Evolutionary conservation across 23 tunicate species (phyloP).

Genomic region (Styela plicata): DNA sequence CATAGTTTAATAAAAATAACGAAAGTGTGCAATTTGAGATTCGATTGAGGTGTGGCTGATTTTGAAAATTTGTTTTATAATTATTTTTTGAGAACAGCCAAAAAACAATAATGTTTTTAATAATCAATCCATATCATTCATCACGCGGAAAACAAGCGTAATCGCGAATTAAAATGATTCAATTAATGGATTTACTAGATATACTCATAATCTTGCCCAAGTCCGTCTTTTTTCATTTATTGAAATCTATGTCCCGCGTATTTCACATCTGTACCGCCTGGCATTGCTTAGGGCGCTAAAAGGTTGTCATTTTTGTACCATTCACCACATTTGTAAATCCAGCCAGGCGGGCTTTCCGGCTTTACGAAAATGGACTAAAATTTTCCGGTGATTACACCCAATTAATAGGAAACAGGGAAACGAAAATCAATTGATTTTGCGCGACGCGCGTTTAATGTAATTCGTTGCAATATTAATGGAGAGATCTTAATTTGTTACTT

Average conservation of each 20-base stretch:
- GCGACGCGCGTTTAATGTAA: slow-evolving; percentile 17
- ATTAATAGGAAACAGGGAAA: slow-evolving; percentile 18
- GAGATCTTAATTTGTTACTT: neutral
- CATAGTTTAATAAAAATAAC: too few species aligned
- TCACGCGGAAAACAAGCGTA: too few species aligned
- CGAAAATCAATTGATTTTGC: slow-evolving; percentile 12
- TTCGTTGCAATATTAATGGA: slow-evolving; percentile 13
- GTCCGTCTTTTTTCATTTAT: neutral
- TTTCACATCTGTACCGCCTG: neutral
- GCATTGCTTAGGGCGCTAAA: slow-evolving; percentile 8
- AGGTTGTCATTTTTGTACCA: neutral
- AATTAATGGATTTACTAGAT: too few species aligned
- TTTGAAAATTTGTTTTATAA: too few species aligned
- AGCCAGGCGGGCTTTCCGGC: neutral
- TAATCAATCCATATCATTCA: too few species aligned
- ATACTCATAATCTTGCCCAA: too few species aligned
- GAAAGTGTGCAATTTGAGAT: too few species aligned
- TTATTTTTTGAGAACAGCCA: too few species aligned
- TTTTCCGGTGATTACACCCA: slow-evolving; percentile 16
- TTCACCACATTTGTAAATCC: neutral
- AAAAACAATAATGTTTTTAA: too few species aligned
- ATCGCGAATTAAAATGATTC: too few species aligned
- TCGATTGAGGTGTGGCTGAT: too few species aligned
- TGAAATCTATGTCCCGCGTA: neutral
- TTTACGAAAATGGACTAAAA: slow-evolving; percentile 3